Evolutionary conservation across 2,888 invertebrate species (phyloP), one percentile per base, ranked within the genome.

Genomic region (Globia sparganii): DNA sequence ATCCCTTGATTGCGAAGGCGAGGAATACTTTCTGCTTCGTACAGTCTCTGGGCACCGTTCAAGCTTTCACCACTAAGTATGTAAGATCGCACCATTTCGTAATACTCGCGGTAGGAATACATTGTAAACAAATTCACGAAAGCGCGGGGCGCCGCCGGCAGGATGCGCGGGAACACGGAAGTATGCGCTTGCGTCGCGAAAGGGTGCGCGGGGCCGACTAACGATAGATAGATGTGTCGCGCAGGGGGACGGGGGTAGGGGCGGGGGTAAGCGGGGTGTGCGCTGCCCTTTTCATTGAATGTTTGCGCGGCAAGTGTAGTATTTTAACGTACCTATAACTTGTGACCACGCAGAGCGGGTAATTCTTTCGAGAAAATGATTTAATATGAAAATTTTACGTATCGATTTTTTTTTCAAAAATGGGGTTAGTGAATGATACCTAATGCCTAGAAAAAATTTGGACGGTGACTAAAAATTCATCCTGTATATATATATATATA

Each of bases 211-310:
- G n/a, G 56, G 13, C 56, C 56, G 56, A n/a, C n/a, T 56, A n/a
- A 56, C n/a, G 56, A 56, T 56, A 56, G 56, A 56, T 56, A 56
- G n/a, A 56, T 56, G 56, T n/a, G 13, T 13, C 2, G 56, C 56
- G 56, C 56, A 56, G n/a, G n/a, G n/a, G n/a, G n/a, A n/a, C n/a
- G n/a, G n/a, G n/a, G n/a, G n/a, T n/a, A n/a, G 56, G 56, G n/a
- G 56, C n/a, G n/a, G n/a, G n/a, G 56, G 56, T 25, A 53, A 53
- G 56, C 56, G 56, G 5, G 56, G 13, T n/a, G 56, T 11, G 40
- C n/a, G 34, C 84, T 86, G 83, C 84, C 85, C 11, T 53, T 53
- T 53, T n/a, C 53, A 53, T 53, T 53, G 53, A 53, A 25, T 53
- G 53, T 53, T 53, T 53, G 53, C 53, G n/a, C 53, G 53, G 53